A percentile compares a stretch with the other conserved stretches of the same genome.
These are phyloP conservation scores for Paradisaea rubra DNA, from an alignment of 2,113 vertebrate genomes.

Conservation along the genomic window DNA sequence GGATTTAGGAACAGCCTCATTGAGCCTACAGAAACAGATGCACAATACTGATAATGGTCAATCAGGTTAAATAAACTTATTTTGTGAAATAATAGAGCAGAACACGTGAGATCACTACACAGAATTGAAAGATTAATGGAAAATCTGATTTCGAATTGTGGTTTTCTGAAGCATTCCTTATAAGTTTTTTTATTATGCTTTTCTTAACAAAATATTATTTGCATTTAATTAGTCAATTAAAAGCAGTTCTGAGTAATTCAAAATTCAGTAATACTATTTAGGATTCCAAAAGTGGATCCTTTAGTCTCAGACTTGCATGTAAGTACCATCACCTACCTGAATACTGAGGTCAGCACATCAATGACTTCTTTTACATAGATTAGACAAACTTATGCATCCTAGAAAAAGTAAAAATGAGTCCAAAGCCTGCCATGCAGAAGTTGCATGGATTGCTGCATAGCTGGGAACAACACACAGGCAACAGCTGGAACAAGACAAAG, in stretches of 20 bases:
- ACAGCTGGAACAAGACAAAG: background rate
- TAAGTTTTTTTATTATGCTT: background rate
- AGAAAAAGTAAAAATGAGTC: background rate
- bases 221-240: background rate
- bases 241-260: background rate
- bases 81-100: background rate
- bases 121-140: background rate
- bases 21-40: background rate
- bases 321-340: background rate
- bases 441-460: background rate
- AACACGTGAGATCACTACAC: background rate
- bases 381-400: background rate
- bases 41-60: background rate
- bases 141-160: background rate
- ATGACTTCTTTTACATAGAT: background rate
- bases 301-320: background rate
- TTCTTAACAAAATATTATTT: background rate
- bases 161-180: background rate
- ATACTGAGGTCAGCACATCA: background rate
- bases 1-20: background rate
- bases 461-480: background rate
- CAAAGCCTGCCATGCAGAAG: background rate
- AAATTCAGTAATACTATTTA: background rate
- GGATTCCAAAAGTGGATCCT: background rate
- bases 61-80: background rate